Base-by-base conservation (phyloP, 92 coral and sea anemone species). In the Plumapathes pennacea region DNA sequence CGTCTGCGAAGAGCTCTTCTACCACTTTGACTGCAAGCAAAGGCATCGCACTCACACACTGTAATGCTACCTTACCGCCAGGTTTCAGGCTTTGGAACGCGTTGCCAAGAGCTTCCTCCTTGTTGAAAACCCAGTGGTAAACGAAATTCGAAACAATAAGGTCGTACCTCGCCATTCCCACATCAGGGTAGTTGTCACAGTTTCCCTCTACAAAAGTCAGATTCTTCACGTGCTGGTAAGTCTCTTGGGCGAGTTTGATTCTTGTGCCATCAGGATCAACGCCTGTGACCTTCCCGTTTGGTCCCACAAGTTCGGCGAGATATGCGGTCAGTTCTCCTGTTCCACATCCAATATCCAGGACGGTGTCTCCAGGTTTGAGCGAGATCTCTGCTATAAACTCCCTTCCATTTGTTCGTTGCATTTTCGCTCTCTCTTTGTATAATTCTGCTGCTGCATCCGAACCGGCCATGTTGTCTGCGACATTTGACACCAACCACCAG, bases 301-400 rank as follows among this genome's bases (percentile, higher is more conserved):
- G 42, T 8, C 69, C 83, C 15, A 58, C 76, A 34, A 45, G 47
- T 32, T 40, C 62, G 10, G 83, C 83, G 25, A 76, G 8, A 0
- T 32, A 23, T 17, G 75, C 59, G 8, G 77, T 44, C 32, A 76
- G 62, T 57, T 57, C 77, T 15, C 83, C 83, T 18, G 77, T 76
- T 18, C 83, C 77, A n/a, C 77, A 76, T 22, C 83, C 83, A 8
- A 76, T 37, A 51, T 76, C 83, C 23, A 76, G 74, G 31, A 76
- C 50, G 15, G 31, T 19, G n/a, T 60, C 70, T 21, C 70, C 69
- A 2, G 4, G 2, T n/a, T 33, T n/a, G 24, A 55, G 56, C 4
- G 37, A 3, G 17, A 67, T 48, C 2, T 67, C 44, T 1, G 18
- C n/a, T n/a, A n/a, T n/a, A n/a, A n/a, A n/a, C n/a, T n/a, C n/a